Percentiles rank a stretch among this genome's conserved stretches.
These are phyloP conservation scores for Acrobasis repandana DNA, from an alignment of 2,888 invertebrate species.

Conservation along the genomic window DNA sequence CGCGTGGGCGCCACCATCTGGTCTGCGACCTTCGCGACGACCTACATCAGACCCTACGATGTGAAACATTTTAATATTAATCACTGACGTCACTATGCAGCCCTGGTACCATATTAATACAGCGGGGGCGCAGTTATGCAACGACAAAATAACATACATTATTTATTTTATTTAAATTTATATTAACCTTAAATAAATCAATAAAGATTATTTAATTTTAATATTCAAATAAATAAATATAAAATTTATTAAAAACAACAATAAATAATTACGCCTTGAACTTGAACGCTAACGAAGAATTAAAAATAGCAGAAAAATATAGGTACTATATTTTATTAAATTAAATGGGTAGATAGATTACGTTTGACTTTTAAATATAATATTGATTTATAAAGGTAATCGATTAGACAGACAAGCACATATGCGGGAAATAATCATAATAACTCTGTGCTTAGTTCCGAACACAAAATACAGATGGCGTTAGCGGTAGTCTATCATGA, in stretches of 20 bases:
- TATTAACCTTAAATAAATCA: too few species aligned
- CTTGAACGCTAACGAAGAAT: too few species aligned
- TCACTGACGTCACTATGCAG: constrained; percentile 23
- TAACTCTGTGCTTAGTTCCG: background rate
- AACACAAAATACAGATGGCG: constrained; percentile 9
- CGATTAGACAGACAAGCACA: background rate
- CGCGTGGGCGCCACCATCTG: constrained; percentile 63
- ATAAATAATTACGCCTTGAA: too few species aligned
- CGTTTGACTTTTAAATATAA: too few species aligned
- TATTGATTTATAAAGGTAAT: too few species aligned
- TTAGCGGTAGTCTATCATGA: background rate
- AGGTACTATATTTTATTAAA: too few species aligned
- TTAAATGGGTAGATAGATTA: too few species aligned
- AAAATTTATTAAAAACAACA: too few species aligned
- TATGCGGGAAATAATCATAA: background rate
- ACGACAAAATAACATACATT: background rate
- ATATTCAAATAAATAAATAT: too few species aligned
- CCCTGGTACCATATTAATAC: constrained; percentile 20
- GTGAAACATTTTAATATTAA: constrained; percentile 28
- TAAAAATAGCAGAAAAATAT: too few species aligned
- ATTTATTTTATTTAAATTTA: background rate
- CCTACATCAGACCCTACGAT: constrained; percentile 48
- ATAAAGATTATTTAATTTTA: too few species aligned
- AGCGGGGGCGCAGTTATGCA: constrained; percentile 13
- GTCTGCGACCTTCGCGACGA: constrained; percentile 53